Percentiles rank a stretch among this genome's conserved stretches.
phyloP scores from a whole-genome alignment of 1,140 invertebrate genomes.

The Cyclargus thomasi region DNA sequence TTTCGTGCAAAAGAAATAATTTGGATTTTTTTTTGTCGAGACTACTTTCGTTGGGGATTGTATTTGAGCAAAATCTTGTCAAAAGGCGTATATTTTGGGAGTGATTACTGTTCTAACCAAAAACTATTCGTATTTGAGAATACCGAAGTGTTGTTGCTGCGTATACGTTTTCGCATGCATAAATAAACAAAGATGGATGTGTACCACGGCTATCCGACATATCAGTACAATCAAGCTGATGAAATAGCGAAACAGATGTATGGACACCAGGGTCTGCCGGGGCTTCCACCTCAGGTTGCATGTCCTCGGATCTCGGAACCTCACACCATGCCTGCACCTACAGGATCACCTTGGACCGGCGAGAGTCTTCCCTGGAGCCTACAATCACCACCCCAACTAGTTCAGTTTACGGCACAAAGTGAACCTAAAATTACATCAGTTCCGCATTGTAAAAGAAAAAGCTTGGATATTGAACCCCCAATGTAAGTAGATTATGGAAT shows the following conservation, averaged over 20 bases:
- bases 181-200: constrained; percentile 49
- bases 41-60: background rate
- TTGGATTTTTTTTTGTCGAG: background rate
- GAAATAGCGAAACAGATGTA: constrained; percentile 60
- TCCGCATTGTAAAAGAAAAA: constrained; percentile 61
- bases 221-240: constrained; percentile 54
- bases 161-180: background rate
- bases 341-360: constrained; percentile 64
- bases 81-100: background rate
- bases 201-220: constrained; percentile 46
- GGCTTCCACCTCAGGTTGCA: constrained; percentile 34
- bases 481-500: constrained; percentile 45
- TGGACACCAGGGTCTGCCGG: constrained; percentile 48
- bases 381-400: constrained; percentile 53
- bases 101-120: background rate
- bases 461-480: constrained; percentile 54
- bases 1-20: background rate
- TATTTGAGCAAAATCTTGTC: background rate
- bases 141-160: background rate
- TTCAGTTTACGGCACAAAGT: constrained; percentile 60
- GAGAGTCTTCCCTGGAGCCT: constrained; percentile 63
- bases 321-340: constrained; percentile 60
- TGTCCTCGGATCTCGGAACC: constrained; percentile 38
- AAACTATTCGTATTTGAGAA: background rate
- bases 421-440: constrained; percentile 38